These are phyloP conservation scores for Oscheius sp. DNA, from an alignment of 2,888 invertebrate species.

Conservation along the genomic window DNA sequence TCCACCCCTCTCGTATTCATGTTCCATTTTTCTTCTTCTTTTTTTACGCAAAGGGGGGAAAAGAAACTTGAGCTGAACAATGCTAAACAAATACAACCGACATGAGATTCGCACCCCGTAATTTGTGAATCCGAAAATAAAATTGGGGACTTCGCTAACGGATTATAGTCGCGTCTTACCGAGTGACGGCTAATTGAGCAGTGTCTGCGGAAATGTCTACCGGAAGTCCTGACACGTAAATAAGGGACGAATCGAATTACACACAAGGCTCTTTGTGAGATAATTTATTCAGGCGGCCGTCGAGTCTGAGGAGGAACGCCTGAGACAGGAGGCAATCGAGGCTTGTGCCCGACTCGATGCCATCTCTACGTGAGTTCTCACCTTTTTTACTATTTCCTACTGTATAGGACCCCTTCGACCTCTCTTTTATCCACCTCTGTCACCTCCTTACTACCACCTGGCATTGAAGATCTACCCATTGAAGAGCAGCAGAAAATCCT, in stretches of 20 bases:
- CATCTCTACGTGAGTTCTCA: neutral
- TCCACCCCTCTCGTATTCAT: neutral
- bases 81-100: neutral
- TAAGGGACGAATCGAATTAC: neutral
- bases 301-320: conserved; percentile 75
- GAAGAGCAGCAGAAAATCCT: conserved; percentile 77
- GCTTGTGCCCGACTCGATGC: conserved; percentile 31
- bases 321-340: conserved; percentile 77
- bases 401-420: neutral
- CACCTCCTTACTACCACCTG: conserved; percentile 49
- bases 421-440: too few relatives aligned
- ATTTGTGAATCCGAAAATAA: neutral
- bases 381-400: neutral
- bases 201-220: neutral
- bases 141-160: neutral
- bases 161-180: neutral
- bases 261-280: neutral
- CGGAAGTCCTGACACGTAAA: too few relatives aligned
- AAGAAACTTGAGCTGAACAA: neutral
- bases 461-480: conserved; percentile 73
- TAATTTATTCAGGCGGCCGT: conserved; percentile 20
- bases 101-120: neutral
- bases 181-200: neutral
- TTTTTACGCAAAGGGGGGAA: neutral
- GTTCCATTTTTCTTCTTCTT: neutral